Base-by-base conservation (phyloP, 2,888 invertebrate genomes). In the Acanthosepion pharaonis region DNA sequence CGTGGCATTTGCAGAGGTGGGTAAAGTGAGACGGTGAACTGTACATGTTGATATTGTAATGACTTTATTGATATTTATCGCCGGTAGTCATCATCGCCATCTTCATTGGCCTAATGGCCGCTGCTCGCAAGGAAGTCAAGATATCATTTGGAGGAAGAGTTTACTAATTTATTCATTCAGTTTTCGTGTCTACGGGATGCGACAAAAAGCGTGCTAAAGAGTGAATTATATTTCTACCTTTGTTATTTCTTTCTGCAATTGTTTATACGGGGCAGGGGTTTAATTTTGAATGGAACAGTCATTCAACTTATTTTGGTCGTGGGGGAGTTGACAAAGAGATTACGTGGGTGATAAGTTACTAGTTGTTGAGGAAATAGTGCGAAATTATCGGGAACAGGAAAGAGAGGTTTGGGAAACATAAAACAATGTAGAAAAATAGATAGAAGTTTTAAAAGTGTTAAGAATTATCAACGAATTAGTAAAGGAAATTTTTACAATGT, bases 11-110 rank as follows among this genome's bases (percentile, higher is more conserved):
- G 33, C 78, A 15, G 78, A 78, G 78, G n/a, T 78, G 9, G 33
- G 11, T 78, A 78, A 78, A 78, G 78, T 78, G 78, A 33, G n/a
- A n/a, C 33, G 78, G 78, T 78, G 78, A 78, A 78, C n/a, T 33
- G n/a, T 78, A 78, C 78, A n/a, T 78, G 78, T 78, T 78, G 78
- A 78, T 78, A n/a, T 78, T 78, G 78, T 78, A 78, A 78, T n/a
- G n/a, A 33, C 15, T 78, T 78, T 78, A 78, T 78, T 78, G 78
- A 78, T 78, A 78, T 78, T 78, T 78, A 78, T 78, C 33, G 18
- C 78, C 78, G 78, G 78, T 78, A 78, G 78, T 78, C 78, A 78
- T 78, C 78, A 78, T n/a, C 78, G n/a, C 33, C 78, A 78, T 78
- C 78, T n/a, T n/a, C 23, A 15, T 15, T 78, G 33, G 33, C 78